Base-by-base conservation (phyloP, 1,140 invertebrate species). In the Lordiphosa mommai region DNA sequence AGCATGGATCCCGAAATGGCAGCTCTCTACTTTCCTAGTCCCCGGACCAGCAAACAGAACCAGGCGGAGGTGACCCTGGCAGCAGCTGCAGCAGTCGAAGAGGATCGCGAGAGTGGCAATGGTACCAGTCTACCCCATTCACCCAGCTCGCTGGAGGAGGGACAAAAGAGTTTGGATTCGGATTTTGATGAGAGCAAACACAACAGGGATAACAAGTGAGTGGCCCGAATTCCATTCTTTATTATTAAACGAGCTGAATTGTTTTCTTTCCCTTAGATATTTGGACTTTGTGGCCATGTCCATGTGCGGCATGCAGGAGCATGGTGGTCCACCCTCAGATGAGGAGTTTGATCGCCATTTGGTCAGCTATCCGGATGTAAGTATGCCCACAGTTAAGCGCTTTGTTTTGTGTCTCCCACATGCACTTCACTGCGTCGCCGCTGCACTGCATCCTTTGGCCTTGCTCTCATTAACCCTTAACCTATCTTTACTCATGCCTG, bases 21-120 rank as follows among this genome's bases (percentile, higher is more conserved):
- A 1, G 95, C 94, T 53, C 91, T 98, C 0, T 99, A 99, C 89
- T 97, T 99, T 74, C 93, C 96, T 71, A 91, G 88, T 85, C 91
- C 52, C 30, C 60, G 37, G 23, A 34, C 50, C 17, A 85, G 76
- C 36, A 58, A 27, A 27, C 23, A 27, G 4, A 27, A 6, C 5
- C 23, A 72, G 7, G 6, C 47, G 4, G 67, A 57, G 34, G 27
- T 57, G 1, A 36, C 59, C 3, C 41, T 20, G 92, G 92, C 20
- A 32, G 17, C 46, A 6, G 92, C 20, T 16, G 17, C 46, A 6
- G 8, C 16, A 9, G 44, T 46, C 0, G 97, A 98, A 87, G 96
- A 98, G 87, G 97, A 99, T 90, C 94, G 94, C 46, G 97, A 99
- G 90, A 98, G 96, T 41, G 97, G 97, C 34, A 97, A 97, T 87